phyloP scores from a whole-genome alignment of 2,113 vertebrate species.

The Balaeniceps rex region DNA sequence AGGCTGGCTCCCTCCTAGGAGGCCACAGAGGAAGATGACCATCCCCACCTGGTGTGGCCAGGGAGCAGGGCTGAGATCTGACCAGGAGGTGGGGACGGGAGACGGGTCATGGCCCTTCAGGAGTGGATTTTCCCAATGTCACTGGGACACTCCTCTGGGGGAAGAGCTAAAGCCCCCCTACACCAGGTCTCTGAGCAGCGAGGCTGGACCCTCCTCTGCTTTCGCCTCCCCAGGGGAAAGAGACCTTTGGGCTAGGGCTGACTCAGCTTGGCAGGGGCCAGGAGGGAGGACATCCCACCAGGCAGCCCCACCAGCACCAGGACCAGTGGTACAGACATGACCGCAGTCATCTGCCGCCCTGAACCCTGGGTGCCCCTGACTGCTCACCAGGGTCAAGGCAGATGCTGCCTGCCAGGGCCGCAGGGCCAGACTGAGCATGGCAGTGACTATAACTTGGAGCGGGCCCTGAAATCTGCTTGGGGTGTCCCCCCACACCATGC shows the following conservation, averaged over 20 bases:
- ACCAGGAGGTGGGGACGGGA: background rate
- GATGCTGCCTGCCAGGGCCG: background rate
- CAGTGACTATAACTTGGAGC: background rate
- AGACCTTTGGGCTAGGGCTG: background rate
- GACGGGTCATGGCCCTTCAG: background rate
- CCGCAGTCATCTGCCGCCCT: background rate
- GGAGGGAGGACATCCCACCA: background rate
- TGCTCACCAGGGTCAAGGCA: rapidly evolving
- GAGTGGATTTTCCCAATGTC: background rate
- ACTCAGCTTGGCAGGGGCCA: background rate
- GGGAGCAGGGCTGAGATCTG: background rate
- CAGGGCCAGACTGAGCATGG: background rate
- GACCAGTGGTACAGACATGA: rapidly evolving
- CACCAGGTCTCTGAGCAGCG: background rate
- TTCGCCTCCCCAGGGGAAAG: background rate
- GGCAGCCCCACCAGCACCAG: background rate
- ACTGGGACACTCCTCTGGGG: background rate
- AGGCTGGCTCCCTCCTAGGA: background rate
- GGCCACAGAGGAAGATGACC: background rate
- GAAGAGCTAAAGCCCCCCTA: background rate
- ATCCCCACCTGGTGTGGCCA: rapidly evolving
- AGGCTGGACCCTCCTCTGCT: background rate
- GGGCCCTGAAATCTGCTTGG: background rate
- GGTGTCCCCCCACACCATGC: background rate
- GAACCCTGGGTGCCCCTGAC: background rate